These are phyloP conservation scores for Drosophila mayaguana DNA, from an alignment of 2,888 invertebrate species.

Conservation along the genomic window DNA sequence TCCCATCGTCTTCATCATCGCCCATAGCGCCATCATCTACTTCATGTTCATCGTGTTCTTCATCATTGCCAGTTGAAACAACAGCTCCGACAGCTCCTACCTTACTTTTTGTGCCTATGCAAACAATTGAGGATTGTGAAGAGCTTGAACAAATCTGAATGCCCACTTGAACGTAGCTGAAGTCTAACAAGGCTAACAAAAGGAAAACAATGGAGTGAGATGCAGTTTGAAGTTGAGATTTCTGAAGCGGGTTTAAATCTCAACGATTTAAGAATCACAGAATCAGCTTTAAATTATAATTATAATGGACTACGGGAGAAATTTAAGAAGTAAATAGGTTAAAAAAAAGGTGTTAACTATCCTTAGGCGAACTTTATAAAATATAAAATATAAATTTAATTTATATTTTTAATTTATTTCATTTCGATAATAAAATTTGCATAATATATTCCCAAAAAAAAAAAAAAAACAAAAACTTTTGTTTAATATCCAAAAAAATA, in stretches of 20 bases:
- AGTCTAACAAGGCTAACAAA: constrained; percentile 1
- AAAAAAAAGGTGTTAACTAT: accelerated
- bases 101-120: constrained; percentile 5
- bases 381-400: background rate
- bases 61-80: constrained; percentile 4
- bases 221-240: background rate
- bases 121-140: constrained; percentile 23
- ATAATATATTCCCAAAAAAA: too few relatives aligned
- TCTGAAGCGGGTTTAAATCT: background rate
- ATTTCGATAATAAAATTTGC: too few relatives aligned
- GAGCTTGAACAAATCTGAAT: constrained; percentile 9
- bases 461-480: too few relatives aligned
- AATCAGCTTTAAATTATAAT: background rate
- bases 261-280: background rate
- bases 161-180: constrained; percentile 14
- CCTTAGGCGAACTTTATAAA: background rate
- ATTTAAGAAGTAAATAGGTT: background rate
- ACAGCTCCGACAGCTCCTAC: background rate
- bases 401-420: too few relatives aligned
- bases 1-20: background rate
- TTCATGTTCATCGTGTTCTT: background rate
- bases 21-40: background rate
- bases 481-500: too few relatives aligned
- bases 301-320: background rate
- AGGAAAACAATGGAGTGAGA: constrained; percentile 3